A percentile compares a stretch with the other conserved stretches of the same genome.
Conservation (phyloP, 92 coral and sea anemone species). For the Nematostella vectensis region DNA sequence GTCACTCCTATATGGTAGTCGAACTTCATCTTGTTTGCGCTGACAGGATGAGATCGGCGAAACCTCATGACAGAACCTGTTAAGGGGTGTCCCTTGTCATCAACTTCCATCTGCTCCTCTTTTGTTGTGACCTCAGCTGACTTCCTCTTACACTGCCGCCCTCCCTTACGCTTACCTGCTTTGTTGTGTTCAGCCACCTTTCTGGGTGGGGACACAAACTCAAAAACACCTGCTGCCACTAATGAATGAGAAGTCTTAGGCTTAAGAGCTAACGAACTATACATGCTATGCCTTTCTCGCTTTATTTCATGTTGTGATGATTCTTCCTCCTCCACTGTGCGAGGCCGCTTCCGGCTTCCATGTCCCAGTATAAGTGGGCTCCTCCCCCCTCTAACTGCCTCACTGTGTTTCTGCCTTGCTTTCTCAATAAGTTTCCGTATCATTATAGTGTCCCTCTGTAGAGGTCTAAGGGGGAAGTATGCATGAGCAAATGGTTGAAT, state of each 20-base stretch:
- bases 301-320: conserved; percentile 10
- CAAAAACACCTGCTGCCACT: conserved; percentile 9
- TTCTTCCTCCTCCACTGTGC: conserved; percentile 18
- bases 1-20: conserved; percentile 72
- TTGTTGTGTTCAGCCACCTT: conserved; percentile 11
- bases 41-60: conserved; percentile 36
- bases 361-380: not conserved
- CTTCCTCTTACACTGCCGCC: conserved; percentile 6
- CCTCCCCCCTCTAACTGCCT: not conserved
- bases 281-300: conserved; percentile 14
- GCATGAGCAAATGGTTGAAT: conserved; percentile 85
- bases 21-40: conserved; percentile 44
- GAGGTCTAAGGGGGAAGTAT: conserved; percentile 75
- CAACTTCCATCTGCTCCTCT: conserved; percentile 6
- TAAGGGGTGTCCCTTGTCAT: conserved; percentile 3
- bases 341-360: conserved; percentile 28
- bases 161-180: conserved; percentile 15
- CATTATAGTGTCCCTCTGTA: conserved; percentile 49
- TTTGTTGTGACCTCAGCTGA: not conserved
- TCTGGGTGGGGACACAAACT: not conserved
- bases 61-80: conserved; percentile 54
- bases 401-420: conserved; percentile 28
- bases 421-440: conserved; percentile 49
- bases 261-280: conserved; percentile 11
- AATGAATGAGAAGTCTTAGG: conserved; percentile 1